Base-by-base conservation (phyloP, 2,797 vertebrate genomes). In the Platyrinchus mystaceus region DNA sequence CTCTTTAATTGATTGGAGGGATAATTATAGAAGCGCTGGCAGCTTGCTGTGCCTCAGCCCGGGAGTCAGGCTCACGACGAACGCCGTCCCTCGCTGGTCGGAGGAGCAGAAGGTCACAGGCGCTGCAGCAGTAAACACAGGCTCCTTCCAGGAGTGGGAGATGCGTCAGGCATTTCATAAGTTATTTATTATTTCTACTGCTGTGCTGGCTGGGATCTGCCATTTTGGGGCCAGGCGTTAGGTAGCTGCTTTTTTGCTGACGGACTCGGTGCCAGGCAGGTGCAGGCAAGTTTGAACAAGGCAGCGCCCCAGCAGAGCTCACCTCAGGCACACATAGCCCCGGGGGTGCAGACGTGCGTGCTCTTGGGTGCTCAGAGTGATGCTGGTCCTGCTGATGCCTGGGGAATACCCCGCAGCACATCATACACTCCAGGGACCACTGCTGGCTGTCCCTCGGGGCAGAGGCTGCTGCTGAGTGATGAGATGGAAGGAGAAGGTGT, bases 1-100 rank as follows among this genome's bases (percentile, higher is more conserved):
- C 50, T 93, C 63, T 84, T 59, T 75, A 94, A 93, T 76, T 88
- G 90, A 91, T 94, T 79, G 70, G 63, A 88, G 44, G 59, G 86
- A 63, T 92, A 94, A 92, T 92, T 95, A 79, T 86, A 79, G 92
- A 74, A 90, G 39, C 0, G 2, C 70, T 87, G 76, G 47, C 90
- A 89, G 88, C 28, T 63, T 87, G 90, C 74, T 73, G 62, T 44
- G 74, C 83, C 47, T 34, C 88, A 78, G 88, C 87, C 63, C 0
- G 2, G 73, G 83, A 86, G 60, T 41, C 77, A 81, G 69, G 66
- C 9, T 1, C 73, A 59, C 10, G 7, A 47, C 0, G 5, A 88
- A 43, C 69, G 55, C 36, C 0, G 2, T 86, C 66, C 66, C 77
- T 79, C 0, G 2, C 70, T 0, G 17, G 43, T 60, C 6, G 0